Conservation (phyloP, 2,113 vertebrate species). For the Pterocles burchelli region DNA sequence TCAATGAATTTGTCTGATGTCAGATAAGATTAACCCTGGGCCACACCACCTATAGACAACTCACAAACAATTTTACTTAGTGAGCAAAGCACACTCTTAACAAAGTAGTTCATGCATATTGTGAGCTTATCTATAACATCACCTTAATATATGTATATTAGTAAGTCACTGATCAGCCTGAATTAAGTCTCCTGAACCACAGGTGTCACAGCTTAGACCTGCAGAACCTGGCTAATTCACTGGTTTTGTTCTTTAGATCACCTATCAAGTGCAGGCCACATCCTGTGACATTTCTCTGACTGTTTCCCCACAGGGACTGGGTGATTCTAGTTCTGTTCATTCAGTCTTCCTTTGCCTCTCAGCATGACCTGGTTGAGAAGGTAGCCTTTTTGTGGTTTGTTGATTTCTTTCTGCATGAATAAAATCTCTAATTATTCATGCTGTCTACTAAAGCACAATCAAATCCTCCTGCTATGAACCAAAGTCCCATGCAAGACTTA, state of each 20-base stretch:
- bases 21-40: not conserved
- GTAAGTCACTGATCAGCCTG: not conserved
- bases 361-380: not conserved
- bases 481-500: not conserved
- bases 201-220: not conserved
- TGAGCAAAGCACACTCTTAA: not conserved
- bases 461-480: not conserved
- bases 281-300: not conserved
- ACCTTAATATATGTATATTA: not conserved
- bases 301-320: not conserved
- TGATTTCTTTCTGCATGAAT: not conserved
- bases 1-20: not conserved
- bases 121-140: not conserved
- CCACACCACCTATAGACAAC: not conserved
- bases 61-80: not conserved
- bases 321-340: not conserved
- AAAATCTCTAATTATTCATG: not conserved
- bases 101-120: not conserved
- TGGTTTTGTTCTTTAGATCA: not conserved
- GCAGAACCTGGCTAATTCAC: not conserved
- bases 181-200: not conserved
- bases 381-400: not conserved
- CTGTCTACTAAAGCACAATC: not conserved
- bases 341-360: not conserved
- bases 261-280: not conserved